Percentiles rank a stretch among this genome's conserved stretches.
Conservation (phyloP, 2,797 vertebrate genomes). For the Clamator glandarius region DNA sequence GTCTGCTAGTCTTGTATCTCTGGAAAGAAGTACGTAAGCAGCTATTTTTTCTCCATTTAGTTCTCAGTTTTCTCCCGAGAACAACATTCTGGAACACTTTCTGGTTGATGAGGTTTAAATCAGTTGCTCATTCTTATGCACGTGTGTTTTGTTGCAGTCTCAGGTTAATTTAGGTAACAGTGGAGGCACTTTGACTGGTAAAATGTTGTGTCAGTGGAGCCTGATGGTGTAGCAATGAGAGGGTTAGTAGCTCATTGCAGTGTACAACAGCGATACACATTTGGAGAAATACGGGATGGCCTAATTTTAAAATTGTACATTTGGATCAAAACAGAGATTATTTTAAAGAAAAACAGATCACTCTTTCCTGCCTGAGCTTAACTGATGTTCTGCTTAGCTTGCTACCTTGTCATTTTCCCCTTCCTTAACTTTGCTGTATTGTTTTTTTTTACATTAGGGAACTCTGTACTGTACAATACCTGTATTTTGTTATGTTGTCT, state of each 20-base stretch:
- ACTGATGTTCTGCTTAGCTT: neutral
- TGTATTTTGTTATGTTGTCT: rapidly evolving
- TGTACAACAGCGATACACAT: neutral
- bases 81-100: neutral
- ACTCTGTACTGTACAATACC: neutral
- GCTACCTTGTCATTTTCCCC: neutral
- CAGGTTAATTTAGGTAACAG: neutral
- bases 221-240: neutral
- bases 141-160: neutral
- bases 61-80: neutral
- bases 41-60: neutral
- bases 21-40: neutral
- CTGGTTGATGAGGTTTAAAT: neutral
- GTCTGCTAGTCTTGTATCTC: neutral
- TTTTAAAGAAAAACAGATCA: neutral
- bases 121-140: neutral
- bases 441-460: neutral
- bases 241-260: neutral
- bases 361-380: neutral
- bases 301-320: neutral
- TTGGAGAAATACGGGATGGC: neutral
- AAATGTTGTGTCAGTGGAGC: neutral
- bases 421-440: neutral
- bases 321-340: neutral
- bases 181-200: neutral